Conservation (phyloP, 2,113 vertebrate genomes). For the Corapipo altera region DNA sequence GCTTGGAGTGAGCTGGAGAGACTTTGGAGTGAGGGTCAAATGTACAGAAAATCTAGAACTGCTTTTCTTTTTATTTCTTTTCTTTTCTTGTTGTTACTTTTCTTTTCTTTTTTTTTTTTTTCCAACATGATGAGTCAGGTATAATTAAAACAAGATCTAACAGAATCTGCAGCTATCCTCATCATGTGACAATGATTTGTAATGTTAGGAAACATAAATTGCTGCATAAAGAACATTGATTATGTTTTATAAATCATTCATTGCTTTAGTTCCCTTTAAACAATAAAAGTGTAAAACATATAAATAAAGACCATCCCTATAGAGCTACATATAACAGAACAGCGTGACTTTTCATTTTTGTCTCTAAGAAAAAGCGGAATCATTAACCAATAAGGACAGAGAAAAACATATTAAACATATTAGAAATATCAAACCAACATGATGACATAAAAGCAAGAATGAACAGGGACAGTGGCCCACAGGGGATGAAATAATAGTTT, state of each 20-base stretch:
- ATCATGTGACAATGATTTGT: not conserved
- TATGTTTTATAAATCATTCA: not conserved
- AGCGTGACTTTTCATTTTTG: constrained; percentile 51
- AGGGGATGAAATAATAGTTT: constrained; percentile 58
- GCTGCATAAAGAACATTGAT: not conserved
- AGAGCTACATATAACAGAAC: constrained; percentile 25
- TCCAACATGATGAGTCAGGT: not conserved
- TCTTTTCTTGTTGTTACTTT: not conserved
- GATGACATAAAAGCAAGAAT: constrained; percentile 32
- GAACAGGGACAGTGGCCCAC: not conserved
- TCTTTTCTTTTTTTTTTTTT: not conserved
- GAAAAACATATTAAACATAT: constrained; percentile 49
- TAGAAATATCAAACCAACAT: constrained; percentile 50
- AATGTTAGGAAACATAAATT: not conserved
- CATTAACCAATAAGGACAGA: constrained; percentile 51
- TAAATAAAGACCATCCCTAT: not conserved
- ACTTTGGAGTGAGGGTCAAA: not conserved
- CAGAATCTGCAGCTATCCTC: not conserved
- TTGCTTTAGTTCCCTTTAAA: not conserved
- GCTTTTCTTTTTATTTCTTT: not conserved
- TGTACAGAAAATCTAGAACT: not conserved
- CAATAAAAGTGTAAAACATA: not conserved
- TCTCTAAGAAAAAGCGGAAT: constrained; percentile 39
- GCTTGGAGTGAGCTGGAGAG: not conserved
- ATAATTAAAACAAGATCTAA: not conserved